Conservation (phyloP, 2,888 invertebrate species). For the Melangyna quadrimaculata region DNA sequence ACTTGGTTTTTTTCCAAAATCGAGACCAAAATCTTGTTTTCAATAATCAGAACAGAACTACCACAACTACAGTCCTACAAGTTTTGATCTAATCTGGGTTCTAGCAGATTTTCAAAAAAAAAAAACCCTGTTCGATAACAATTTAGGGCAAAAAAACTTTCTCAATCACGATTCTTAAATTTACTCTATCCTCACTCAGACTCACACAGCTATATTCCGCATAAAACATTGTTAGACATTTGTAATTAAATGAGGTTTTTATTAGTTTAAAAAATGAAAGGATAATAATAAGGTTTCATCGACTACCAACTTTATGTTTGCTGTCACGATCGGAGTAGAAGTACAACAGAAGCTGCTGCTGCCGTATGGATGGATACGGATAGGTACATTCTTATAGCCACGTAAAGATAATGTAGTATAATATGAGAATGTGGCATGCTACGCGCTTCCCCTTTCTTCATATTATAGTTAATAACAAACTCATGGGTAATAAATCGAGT, state of each 20-base stretch:
- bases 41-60: too few relatives aligned
- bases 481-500: constrained; percentile 69
- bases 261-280: constrained; percentile 71
- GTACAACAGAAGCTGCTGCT: constrained; percentile 52
- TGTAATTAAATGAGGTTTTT: constrained; percentile 70
- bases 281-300: constrained; percentile 70
- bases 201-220: neutral
- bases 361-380: neutral
- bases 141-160: constrained; percentile 52
- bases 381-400: constrained; percentile 3
- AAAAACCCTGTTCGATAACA: constrained; percentile 53
- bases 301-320: constrained; percentile 51
- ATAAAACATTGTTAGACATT: constrained; percentile 1
- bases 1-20: too few relatives aligned
- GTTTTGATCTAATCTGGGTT: too few relatives aligned
- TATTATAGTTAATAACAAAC: constrained; percentile 41
- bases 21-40: too few relatives aligned
- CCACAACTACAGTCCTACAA: too few relatives aligned
- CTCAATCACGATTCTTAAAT: neutral
- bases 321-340: constrained; percentile 35
- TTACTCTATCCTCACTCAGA: neutral
- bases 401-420: neutral
- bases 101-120: neutral
- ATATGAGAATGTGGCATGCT: constrained; percentile 12
- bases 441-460: constrained; percentile 4